Evolutionary conservation across 2,113 vertebrate genomes (phyloP).

Genomic region (Tapirus terrestris): DNA sequence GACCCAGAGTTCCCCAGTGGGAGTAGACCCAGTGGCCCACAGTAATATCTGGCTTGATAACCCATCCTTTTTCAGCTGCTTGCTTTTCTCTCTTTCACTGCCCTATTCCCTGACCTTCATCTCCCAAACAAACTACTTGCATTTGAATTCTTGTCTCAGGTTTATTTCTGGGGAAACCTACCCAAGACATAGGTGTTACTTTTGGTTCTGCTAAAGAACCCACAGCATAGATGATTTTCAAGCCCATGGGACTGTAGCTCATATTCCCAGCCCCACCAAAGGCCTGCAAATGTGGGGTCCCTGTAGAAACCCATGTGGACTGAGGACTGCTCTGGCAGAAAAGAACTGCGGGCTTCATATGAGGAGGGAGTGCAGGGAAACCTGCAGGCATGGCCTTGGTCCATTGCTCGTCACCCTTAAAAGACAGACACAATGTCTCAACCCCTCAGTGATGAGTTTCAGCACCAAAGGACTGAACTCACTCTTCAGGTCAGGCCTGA

Average conservation of each 20-base stretch:
- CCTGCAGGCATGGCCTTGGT: neutral
- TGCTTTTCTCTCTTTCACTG: neutral
- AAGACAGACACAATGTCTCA: neutral
- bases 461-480: neutral
- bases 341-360: neutral
- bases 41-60: neutral
- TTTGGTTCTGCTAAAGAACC: neutral
- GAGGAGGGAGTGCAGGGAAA: neutral
- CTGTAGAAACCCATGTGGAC: neutral
- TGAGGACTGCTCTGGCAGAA: neutral
- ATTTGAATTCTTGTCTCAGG: neutral
- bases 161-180: neutral
- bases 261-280: neutral
- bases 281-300: neutral
- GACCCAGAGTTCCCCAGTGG: neutral
- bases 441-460: neutral
- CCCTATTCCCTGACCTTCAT: neutral
- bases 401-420: neutral
- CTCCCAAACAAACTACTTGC: neutral
- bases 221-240: neutral
- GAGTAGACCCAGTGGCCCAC: neutral
- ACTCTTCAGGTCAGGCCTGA: neutral
- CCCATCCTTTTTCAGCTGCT: neutral
- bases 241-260: neutral
- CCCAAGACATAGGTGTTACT: neutral